Percentiles rank a stretch among this genome's conserved stretches.
Evolutionary conservation across 2,797 vertebrate species (phyloP).

Genomic region (Chelon labrosus): DNA sequence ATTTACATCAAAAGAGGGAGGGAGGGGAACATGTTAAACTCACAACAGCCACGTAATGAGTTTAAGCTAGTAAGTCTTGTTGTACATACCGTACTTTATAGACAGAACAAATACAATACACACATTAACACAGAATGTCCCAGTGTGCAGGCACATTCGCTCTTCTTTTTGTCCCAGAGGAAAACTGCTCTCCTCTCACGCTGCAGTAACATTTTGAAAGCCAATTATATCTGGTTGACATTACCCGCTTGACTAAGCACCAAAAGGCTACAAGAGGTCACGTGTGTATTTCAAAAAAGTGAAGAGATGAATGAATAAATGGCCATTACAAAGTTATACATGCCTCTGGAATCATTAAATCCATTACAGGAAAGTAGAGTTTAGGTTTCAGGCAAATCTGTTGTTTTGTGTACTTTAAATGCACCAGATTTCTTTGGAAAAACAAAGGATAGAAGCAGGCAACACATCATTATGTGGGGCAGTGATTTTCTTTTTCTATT

Average conservation of each 20-base stretch:
- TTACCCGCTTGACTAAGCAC: slow-evolving; percentile 81
- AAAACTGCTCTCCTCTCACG: slow-evolving; percentile 65
- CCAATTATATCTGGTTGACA: slow-evolving; percentile 67
- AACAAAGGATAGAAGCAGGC: slow-evolving; percentile 63
- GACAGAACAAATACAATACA: slow-evolving; percentile 84
- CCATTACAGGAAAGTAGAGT: slow-evolving; percentile 41
- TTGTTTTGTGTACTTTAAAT: slow-evolving; percentile 73
- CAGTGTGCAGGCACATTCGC: slow-evolving; percentile 79
- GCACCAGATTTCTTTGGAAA: slow-evolving; percentile 73
- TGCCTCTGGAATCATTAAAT: slow-evolving; percentile 63
- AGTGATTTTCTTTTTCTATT: slow-evolving; percentile 57
- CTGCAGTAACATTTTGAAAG: slow-evolving; percentile 74
- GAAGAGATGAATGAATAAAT: slow-evolving; percentile 56
- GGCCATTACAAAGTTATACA: slow-evolving; percentile 61
- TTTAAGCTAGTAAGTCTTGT: slow-evolving; percentile 87
- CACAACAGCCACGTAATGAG: slow-evolving; percentile 84
- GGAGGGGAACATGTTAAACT: slow-evolving; percentile 76
- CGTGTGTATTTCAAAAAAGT: slow-evolving; percentile 63
- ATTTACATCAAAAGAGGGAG: slow-evolving; percentile 75
- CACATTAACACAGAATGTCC: slow-evolving; percentile 83
- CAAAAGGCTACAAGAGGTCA: slow-evolving; percentile 82
- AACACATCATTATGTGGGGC: slow-evolving; percentile 72
- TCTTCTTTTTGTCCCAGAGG: slow-evolving; percentile 61
- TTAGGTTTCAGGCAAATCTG: slow-evolving; percentile 51
- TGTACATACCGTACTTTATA: slow-evolving; percentile 88